Evolutionary conservation across 2,888 invertebrate species (phyloP).

Genomic region (Abrostola triplasia): DNA sequence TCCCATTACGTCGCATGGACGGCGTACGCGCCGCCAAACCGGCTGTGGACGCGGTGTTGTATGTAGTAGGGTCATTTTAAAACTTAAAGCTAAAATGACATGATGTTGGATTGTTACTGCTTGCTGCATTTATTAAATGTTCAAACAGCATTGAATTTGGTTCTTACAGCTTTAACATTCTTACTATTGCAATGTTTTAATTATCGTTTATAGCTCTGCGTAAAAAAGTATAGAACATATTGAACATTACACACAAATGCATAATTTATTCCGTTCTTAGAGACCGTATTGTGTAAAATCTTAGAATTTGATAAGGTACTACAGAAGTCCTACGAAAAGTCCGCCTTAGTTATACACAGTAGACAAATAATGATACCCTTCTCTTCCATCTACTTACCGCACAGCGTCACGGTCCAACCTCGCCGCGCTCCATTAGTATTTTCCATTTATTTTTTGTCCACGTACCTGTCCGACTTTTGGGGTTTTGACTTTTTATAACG

Average conservation of each 20-base stretch:
- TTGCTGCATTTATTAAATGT: no score
- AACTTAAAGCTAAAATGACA: background rate
- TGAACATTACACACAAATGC: no score
- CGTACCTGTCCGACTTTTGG: constrained; percentile 87
- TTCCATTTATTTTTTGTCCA: constrained; percentile 89
- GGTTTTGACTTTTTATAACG: constrained; percentile 85
- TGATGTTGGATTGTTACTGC: background rate
- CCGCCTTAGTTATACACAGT: background rate
- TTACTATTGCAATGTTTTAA: background rate
- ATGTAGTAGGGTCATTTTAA: constrained; percentile 58
- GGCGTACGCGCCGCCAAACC: constrained; percentile 81
- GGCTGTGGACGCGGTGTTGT: constrained; percentile 72
- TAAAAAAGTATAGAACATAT: no score
- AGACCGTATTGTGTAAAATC: no score
- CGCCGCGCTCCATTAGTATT: constrained; percentile 87
- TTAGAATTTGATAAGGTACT: background rate
- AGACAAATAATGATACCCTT: constrained; percentile 20
- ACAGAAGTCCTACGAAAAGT: no score
- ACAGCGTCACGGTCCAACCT: constrained; percentile 74
- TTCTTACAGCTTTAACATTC: no score
- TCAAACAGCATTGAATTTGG: no score
- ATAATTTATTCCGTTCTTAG: no score
- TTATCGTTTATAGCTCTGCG: background rate
- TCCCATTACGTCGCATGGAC: constrained; percentile 86
- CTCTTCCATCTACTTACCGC: constrained; percentile 70